Percentiles rank a stretch among this genome's conserved stretches.
Evolutionary conservation across 2,888 invertebrate genomes (phyloP).

Genomic region (Xestia sexstrigata): DNA sequence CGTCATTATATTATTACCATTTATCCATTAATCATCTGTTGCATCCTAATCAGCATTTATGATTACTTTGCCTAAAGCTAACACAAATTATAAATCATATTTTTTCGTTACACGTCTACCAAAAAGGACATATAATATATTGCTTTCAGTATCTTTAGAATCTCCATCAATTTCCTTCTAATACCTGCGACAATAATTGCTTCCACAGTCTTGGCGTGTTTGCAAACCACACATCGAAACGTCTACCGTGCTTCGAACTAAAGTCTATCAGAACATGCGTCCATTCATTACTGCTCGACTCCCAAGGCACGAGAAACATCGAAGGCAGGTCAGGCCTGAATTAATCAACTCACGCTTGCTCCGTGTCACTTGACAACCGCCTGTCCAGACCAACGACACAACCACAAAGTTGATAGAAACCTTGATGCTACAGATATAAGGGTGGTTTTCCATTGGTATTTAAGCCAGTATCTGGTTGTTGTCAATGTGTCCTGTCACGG

Average conservation of each 20-base stretch:
- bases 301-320: constrained; percentile 73
- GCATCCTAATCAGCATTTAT: neutral
- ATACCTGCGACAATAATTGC: constrained; percentile 20
- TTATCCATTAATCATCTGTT: constrained; percentile 1
- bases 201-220: constrained; percentile 47
- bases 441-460: constrained; percentile 19
- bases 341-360: constrained; percentile 77
- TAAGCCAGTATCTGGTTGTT: constrained; percentile 43
- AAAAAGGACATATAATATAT: neutral
- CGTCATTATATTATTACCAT: neutral
- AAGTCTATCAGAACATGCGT: constrained; percentile 52
- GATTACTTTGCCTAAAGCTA: neutral
- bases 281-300: constrained; percentile 61
- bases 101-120: neutral
- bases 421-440: constrained; percentile 36
- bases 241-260: constrained; percentile 47
- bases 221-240: constrained; percentile 54
- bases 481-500: constrained; percentile 63
- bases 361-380: constrained; percentile 74
- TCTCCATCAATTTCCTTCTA: neutral
- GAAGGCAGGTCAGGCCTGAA: constrained; percentile 76
- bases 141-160: neutral
- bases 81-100: neutral
- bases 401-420: constrained; percentile 43
- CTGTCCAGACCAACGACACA: constrained; percentile 61